A percentile compares a stretch with the other conserved stretches of the same genome.
Conservation (phyloP, 2,113 vertebrate genomes). For the Bungarus multicinctus region DNA sequence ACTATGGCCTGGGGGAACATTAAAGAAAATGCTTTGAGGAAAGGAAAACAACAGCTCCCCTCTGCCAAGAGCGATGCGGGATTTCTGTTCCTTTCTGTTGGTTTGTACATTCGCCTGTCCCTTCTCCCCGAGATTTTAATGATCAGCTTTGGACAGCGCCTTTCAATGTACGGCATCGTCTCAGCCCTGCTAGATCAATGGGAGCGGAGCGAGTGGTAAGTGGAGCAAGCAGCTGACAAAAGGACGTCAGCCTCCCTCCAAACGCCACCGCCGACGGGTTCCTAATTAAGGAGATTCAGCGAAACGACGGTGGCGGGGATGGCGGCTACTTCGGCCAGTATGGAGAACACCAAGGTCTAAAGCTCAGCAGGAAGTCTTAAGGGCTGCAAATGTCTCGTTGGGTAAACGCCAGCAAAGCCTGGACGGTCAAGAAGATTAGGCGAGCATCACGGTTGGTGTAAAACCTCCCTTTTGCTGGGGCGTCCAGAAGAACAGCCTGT, state of each 20-base stretch:
- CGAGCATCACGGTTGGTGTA: slow-evolving; percentile 60
- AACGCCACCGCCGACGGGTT: slow-evolving; percentile 57
- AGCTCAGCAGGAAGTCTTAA: slow-evolving; percentile 73
- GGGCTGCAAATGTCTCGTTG: slow-evolving; percentile 72
- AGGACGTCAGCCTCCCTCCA: slow-evolving; percentile 54
- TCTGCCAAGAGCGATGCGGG: background rate
- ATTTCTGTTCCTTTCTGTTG: slow-evolving; percentile 27
- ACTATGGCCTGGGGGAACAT: accelerated
- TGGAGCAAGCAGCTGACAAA: slow-evolving; percentile 45
- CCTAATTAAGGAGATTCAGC: slow-evolving; percentile 74
- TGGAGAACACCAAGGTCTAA: slow-evolving; percentile 67
- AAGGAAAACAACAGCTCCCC: background rate
- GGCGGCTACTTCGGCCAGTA: slow-evolving; percentile 67
- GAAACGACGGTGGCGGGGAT: slow-evolving; percentile 50
- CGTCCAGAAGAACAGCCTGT: slow-evolving; percentile 51
- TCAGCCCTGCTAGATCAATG: slow-evolving; percentile 31
- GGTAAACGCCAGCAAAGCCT: slow-evolving; percentile 54
- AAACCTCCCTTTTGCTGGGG: slow-evolving; percentile 55
- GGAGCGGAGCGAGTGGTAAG: slow-evolving; percentile 34
- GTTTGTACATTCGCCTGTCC: background rate
- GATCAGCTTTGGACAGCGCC: slow-evolving; percentile 28
- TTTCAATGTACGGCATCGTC: slow-evolving; percentile 30
- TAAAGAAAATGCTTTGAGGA: background rate
- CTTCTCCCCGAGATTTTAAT: background rate
- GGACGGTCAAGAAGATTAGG: slow-evolving; percentile 73